Base-by-base conservation (phyloP, 1,140 invertebrate genomes). In the Macrostomum lignano region DNA sequence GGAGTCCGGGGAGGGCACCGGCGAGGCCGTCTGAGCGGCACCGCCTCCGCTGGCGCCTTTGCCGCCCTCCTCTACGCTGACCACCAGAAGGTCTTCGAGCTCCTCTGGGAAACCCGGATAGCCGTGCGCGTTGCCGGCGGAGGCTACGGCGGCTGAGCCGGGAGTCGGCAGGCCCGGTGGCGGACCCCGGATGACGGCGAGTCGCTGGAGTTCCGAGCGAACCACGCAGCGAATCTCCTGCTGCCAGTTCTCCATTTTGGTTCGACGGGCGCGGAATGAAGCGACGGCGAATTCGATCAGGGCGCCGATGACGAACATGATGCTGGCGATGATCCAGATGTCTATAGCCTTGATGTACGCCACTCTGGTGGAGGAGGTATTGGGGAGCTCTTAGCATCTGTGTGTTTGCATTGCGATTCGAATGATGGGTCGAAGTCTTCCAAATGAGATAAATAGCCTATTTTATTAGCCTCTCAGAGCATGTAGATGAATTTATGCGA, bases 331-430 rank as follows among this genome's bases (percentile, higher is more conserved):
- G 44, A 50, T 51, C 51, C 49, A 53, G 13, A 53, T 48, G 35
- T 53, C 51, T 15, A 51, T 51, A 7, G 51, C 51, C 34, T 53
- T 51, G 0, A 46, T 50, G 35, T 51, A 53, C 17, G 48, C 50
- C 11, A 50, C 48, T n/a, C 46, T 33, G n/a, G n/a, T n/a, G n/a
- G n/a, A n/a, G n/a, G n/a, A n/a, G n/a, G n/a, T n/a, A n/a, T n/a
- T n/a, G n/a, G n/a, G n/a, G n/a, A n/a, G n/a, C n/a, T n/a, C n/a
- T n/a, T n/a, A n/a, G n/a, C n/a, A n/a, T n/a, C n/a, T n/a, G n/a
- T n/a, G n/a, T n/a, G n/a, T n/a, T n/a, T n/a, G n/a, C n/a, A n/a
- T n/a, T n/a, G n/a, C n/a, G n/a, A n/a, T n/a, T n/a, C n/a, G n/a
- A n/a, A n/a, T n/a, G n/a, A n/a, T n/a, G n/a, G n/a, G n/a, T n/a